phyloP scores from a whole-genome alignment of 2,113 vertebrate genomes.

The Ceratotherium simum region DNA sequence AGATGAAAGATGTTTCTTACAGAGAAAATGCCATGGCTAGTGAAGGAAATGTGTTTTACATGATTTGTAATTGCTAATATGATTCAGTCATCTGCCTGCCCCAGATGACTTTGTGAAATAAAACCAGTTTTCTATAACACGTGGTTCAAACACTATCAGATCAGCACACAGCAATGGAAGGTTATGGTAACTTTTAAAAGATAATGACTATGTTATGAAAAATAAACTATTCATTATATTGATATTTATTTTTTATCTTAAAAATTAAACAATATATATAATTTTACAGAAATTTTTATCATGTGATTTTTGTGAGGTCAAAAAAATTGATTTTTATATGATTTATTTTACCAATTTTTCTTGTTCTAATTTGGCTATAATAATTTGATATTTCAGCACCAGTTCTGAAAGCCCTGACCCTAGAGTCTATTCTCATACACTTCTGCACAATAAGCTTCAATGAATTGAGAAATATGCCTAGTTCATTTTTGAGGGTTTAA shows the following conservation, averaged over 20 bases:
- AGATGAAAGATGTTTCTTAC: conserved; percentile 39
- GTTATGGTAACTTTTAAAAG: background rate
- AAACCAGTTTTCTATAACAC: conserved; percentile 16
- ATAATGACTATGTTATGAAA: background rate
- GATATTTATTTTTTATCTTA: background rate
- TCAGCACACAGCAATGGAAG: background rate
- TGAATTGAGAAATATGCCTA: background rate
- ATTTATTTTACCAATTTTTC: background rate
- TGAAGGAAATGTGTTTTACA: conserved; percentile 55
- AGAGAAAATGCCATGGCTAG: conserved; percentile 53
- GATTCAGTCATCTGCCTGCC: conserved; percentile 23
- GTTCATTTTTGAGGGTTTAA: background rate
- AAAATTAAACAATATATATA: background rate
- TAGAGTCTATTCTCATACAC: background rate
- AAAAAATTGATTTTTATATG: background rate
- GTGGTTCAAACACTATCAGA: background rate
- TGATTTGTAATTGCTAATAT: conserved; percentile 65
- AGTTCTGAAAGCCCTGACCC: background rate
- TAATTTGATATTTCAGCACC: background rate
- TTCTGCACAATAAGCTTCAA: background rate
- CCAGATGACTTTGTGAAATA: conserved; percentile 32
- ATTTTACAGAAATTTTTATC: conserved; percentile 13
- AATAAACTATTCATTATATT: background rate
- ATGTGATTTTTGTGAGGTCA: background rate
- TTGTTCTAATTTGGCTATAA: background rate